Evolutionary conservation across 2,113 vertebrate genomes (phyloP).

Genomic region (Cebus imitator): DNA sequence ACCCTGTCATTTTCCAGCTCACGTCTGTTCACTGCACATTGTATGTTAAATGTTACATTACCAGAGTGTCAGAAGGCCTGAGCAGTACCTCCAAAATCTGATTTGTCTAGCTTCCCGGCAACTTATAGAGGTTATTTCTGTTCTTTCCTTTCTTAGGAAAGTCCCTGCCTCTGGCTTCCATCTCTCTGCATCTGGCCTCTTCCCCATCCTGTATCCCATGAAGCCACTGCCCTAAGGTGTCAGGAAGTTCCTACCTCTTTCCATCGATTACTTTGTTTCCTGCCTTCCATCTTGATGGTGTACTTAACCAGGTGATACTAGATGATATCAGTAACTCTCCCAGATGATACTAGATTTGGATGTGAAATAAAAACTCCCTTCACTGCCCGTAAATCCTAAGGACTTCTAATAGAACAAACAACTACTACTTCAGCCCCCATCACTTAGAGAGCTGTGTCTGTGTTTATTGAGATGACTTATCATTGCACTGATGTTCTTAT

Average conservation of each 20-base stretch:
- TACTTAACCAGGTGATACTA: neutral
- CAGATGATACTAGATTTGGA: neutral
- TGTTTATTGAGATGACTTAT: neutral
- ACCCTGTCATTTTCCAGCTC: constrained; percentile 64
- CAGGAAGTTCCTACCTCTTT: neutral
- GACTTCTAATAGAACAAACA: neutral
- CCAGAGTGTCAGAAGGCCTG: neutral
- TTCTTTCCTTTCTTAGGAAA: neutral
- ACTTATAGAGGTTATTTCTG: neutral
- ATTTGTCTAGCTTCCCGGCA: constrained; percentile 37
- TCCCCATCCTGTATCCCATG: neutral
- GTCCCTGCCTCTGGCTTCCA: neutral
- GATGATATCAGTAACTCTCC: neutral
- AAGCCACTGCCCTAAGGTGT: neutral
- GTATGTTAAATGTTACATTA: constrained; percentile 56
- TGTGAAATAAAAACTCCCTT: neutral
- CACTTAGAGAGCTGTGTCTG: neutral
- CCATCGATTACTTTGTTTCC: neutral
- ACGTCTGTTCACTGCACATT: constrained; percentile 38
- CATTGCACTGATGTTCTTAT: neutral
- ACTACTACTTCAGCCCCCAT: neutral
- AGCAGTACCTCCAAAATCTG: neutral
- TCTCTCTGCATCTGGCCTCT: neutral
- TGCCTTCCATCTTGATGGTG: neutral
- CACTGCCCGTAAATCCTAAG: neutral